phyloP scores from a whole-genome alignment of 2,113 vertebrate genomes.

The Donacobius atricapilla region DNA sequence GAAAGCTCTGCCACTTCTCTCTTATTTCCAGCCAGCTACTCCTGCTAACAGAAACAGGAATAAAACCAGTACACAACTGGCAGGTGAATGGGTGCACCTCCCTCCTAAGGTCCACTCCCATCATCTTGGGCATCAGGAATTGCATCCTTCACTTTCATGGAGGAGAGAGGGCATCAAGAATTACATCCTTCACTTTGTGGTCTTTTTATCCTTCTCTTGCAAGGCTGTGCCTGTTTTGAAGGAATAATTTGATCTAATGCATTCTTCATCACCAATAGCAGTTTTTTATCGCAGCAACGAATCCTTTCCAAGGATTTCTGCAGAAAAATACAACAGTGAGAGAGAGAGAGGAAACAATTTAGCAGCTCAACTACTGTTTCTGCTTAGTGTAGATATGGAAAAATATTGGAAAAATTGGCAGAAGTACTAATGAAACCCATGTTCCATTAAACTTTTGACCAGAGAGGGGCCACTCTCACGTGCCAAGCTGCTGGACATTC shows the following conservation, averaged over 20 bases:
- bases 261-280: neutral
- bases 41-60: neutral
- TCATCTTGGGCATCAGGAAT: neutral
- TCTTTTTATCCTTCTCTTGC: neutral
- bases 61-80: neutral
- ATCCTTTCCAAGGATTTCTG: neutral
- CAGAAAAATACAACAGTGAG: neutral
- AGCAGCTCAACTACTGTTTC: neutral
- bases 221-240: neutral
- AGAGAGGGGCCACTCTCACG: neutral
- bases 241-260: neutral
- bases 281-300: neutral
- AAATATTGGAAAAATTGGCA: neutral
- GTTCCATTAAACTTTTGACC: neutral
- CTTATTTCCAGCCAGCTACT: neutral
- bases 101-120: neutral
- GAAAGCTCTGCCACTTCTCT: neutral
- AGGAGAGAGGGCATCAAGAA: neutral
- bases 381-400: neutral
- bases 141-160: neutral
- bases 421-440: neutral
- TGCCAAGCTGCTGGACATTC: neutral
- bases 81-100: neutral
- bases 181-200: neutral
- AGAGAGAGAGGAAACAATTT: neutral